Conservation (phyloP, 2,888 invertebrate genomes). For the Agriotes lineatus region DNA sequence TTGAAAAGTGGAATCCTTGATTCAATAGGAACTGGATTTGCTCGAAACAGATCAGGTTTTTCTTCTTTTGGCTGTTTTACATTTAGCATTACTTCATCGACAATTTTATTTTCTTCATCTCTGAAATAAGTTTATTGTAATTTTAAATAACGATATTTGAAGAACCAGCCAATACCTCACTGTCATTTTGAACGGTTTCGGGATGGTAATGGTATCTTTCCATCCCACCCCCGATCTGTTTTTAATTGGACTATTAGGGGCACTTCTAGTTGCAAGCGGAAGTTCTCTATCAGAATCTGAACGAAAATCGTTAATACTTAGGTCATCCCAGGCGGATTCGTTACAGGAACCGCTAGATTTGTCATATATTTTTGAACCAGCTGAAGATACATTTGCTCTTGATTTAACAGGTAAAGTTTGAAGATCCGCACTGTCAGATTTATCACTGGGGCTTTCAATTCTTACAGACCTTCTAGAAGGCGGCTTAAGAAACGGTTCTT, state of each 20-base stretch:
- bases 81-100: slow-evolving; percentile 67
- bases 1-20: slow-evolving; percentile 79
- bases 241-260: slow-evolving; percentile 71
- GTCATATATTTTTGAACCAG: slow-evolving; percentile 55
- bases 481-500: slow-evolving; percentile 57
- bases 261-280: slow-evolving; percentile 66
- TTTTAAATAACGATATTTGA: neutral
- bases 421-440: slow-evolving; percentile 55
- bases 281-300: slow-evolving; percentile 50
- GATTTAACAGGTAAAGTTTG: slow-evolving; percentile 55
- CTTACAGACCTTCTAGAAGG: slow-evolving; percentile 64
- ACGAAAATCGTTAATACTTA: slow-evolving; percentile 61
- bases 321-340: slow-evolving; percentile 57
- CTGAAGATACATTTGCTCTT: slow-evolving; percentile 55
- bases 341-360: slow-evolving; percentile 40
- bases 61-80: slow-evolving; percentile 60
- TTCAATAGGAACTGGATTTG: slow-evolving; percentile 77
- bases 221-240: slow-evolving; percentile 60
- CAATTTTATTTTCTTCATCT: slow-evolving; percentile 75
- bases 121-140: slow-evolving; percentile 61
- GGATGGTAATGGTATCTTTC: slow-evolving; percentile 69
- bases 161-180: slow-evolving; percentile 68
- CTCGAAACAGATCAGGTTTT: slow-evolving; percentile 69
- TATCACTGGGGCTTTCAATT: slow-evolving; percentile 61
- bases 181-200: slow-evolving; percentile 79